These are phyloP conservation scores for Geotrypetes seraphini DNA, from an alignment of 2,797 vertebrate species.

Conservation along the genomic window DNA sequence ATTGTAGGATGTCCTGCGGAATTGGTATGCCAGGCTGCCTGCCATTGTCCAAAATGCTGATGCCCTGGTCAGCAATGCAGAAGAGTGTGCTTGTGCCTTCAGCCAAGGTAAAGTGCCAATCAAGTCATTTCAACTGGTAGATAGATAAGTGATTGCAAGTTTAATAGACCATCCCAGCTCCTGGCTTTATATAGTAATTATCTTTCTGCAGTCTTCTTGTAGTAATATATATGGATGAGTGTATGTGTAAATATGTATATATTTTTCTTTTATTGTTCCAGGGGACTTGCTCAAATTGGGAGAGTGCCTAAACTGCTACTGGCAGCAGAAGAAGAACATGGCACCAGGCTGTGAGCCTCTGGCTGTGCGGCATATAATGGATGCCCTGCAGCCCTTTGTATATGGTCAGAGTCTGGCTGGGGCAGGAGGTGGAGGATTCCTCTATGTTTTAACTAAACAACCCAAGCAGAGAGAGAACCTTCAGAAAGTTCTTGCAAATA, in stretches of 20 bases:
- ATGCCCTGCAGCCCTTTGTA: slow-evolving; percentile 58
- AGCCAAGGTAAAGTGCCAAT: slow-evolving; percentile 54
- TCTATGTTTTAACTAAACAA: slow-evolving; percentile 72
- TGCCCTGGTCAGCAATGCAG: slow-evolving; percentile 67
- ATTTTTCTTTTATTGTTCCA: slow-evolving; percentile 21
- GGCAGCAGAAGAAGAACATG: slow-evolving; percentile 91
- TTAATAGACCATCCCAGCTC: no score
- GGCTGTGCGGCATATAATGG: slow-evolving; percentile 74
- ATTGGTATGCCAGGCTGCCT: slow-evolving; percentile 83
- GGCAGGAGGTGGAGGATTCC: slow-evolving; percentile 79
- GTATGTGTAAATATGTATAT: no score
- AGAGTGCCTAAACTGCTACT: slow-evolving; percentile 66
- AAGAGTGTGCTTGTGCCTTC: slow-evolving; percentile 71
- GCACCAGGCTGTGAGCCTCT: slow-evolving; percentile 82
- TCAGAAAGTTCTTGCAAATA: slow-evolving; percentile 49
- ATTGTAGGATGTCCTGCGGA: slow-evolving; percentile 81
- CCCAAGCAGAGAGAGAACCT: slow-evolving; percentile 54
- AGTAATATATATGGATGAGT: no score
- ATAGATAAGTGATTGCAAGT: no score
- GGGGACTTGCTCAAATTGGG: slow-evolving; percentile 65
- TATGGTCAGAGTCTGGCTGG: slow-evolving; percentile 86
- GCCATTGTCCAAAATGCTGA: slow-evolving; percentile 59
- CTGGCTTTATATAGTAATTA: no score
- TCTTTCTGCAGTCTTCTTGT: no score
- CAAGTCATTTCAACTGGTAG: no score